Conservation (phyloP, 64 coral and sea anemone genomes). For the Actinia tenebrosa region DNA sequence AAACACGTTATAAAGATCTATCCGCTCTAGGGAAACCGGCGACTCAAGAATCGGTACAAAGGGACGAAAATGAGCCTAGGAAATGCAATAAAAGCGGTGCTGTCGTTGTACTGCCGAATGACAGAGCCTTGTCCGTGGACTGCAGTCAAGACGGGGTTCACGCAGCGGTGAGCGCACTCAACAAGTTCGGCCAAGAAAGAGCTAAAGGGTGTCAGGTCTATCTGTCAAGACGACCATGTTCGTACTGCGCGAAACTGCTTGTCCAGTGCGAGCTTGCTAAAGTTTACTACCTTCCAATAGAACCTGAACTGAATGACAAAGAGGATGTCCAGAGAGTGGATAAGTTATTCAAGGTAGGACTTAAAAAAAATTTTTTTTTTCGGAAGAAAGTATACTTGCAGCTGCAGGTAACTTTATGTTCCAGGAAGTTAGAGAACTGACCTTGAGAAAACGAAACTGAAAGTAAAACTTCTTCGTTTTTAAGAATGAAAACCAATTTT, state of each 20-base stretch:
- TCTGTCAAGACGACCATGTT: constrained; percentile 39
- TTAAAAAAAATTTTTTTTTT: background rate
- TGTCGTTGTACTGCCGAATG: constrained; percentile 20
- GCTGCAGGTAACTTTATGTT: background rate
- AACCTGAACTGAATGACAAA: constrained; percentile 18
- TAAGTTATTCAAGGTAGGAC: constrained; percentile 18
- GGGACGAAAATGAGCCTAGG: background rate
- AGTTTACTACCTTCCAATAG: constrained; percentile 31
- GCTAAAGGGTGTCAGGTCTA: constrained; percentile 22
- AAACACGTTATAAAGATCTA: too few relatives aligned
- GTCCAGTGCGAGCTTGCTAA: constrained; percentile 4
- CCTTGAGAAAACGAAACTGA: background rate
- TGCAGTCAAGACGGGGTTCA: constrained; percentile 45
- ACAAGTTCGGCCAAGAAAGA: constrained; percentile 46
- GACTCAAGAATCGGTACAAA: background rate
- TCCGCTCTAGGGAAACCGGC: too few relatives aligned
- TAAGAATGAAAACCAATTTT: background rate
- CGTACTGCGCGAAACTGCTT: constrained; percentile 48
- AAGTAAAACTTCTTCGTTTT: background rate
- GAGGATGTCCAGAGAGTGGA: constrained; percentile 22
- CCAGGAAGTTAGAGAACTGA: background rate
- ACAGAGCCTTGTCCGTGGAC: constrained; percentile 34
- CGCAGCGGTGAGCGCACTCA: constrained; percentile 24
- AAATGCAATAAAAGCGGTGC: constrained; percentile 29
- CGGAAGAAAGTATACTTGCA: background rate